Evolutionary conservation across 1,140 invertebrate genomes (phyloP).

Genomic region (Scaptomyza pallida): DNA sequence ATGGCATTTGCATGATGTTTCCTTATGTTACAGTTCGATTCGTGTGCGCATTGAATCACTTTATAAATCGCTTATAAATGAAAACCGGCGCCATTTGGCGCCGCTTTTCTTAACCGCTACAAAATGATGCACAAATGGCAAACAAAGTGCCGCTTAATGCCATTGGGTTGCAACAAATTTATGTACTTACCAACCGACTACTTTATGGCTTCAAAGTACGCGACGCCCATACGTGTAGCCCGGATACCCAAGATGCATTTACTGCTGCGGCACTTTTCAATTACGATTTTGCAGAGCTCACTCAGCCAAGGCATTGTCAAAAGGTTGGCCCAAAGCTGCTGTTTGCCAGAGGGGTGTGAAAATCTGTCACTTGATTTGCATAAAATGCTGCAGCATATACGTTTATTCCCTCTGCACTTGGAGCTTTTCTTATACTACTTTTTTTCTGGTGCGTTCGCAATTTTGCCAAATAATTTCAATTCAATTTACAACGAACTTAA

Average conservation of each 20-base stretch:
- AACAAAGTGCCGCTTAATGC: constrained; percentile 28
- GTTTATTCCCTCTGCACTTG: no score
- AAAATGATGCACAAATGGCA: constrained; percentile 33
- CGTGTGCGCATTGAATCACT: constrained; percentile 50
- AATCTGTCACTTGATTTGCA: constrained; percentile 61
- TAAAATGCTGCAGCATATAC: constrained; percentile 46
- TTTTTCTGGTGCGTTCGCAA: no score
- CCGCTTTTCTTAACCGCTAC: constrained; percentile 3
- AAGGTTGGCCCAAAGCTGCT: no score
- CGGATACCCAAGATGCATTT: not conserved
- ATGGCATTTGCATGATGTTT: constrained; percentile 30
- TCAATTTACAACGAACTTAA: constrained; percentile 54
- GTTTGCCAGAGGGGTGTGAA: constrained; percentile 5
- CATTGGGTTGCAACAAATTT: constrained; percentile 18
- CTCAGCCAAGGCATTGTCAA: no score
- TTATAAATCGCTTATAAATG: constrained; percentile 57
- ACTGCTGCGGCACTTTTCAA: constrained; percentile 28
- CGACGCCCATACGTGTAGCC: not conserved
- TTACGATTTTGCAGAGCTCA: constrained; percentile 1
- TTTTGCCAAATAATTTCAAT: constrained; percentile 67
- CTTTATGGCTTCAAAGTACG: constrained; percentile 3
- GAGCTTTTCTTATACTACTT: no score
- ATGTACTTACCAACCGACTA: constrained; percentile 7
- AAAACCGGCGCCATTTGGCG: not conserved
- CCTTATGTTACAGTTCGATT: not conserved